phyloP scores from a whole-genome alignment of 2,797 vertebrate genomes.

The Micrastur ruficollis region DNA sequence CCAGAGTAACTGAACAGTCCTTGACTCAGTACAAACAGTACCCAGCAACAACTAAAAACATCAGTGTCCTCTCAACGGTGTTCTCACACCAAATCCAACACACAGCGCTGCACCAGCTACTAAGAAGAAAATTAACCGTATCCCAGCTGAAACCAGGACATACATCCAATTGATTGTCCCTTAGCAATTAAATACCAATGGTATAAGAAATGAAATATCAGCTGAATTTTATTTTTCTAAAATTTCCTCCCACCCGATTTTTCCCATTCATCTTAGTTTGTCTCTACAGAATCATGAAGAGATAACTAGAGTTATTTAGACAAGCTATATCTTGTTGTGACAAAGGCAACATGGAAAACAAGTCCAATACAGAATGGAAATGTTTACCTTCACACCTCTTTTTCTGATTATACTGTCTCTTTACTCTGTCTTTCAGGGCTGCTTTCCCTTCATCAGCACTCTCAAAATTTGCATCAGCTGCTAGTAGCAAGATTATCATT shows the following conservation, averaged over 20 bases:
- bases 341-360: background rate
- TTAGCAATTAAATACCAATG: background rate
- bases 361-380: background rate
- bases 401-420: background rate
- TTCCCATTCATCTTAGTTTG: background rate
- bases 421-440: background rate
- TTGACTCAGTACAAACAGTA: too few species aligned
- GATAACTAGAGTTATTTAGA: background rate
- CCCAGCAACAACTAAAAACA: too few species aligned
- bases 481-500: background rate
- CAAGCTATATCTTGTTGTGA: background rate
- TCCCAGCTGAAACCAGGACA: too few species aligned
- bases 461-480: background rate
- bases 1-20: too few species aligned
- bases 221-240: background rate
- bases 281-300: background rate
- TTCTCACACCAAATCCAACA: too few species aligned
- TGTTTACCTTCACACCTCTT: background rate
- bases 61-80: too few species aligned
- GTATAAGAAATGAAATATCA: background rate
- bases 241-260: background rate
- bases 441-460: background rate
- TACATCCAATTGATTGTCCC: background rate
- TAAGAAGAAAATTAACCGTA: too few species aligned
- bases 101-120: too few species aligned